A percentile compares a stretch with the other conserved stretches of the same genome.
Evolutionary conservation across 2,888 invertebrate species (phyloP).

Genomic region (Hypomecis atomaria): DNA sequence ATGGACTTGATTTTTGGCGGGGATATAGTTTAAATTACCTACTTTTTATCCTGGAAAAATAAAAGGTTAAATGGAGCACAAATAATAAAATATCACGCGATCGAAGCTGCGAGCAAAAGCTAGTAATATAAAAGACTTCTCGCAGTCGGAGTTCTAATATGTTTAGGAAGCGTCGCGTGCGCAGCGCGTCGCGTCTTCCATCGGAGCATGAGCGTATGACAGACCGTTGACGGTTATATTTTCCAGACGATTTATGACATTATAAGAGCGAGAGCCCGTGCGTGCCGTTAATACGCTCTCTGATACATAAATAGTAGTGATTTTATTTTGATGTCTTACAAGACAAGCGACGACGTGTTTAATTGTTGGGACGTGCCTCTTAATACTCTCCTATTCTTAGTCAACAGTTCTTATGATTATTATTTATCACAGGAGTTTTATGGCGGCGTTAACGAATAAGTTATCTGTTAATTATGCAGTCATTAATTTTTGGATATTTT

Average conservation of each 20-base stretch:
- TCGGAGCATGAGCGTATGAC: conserved; percentile 71
- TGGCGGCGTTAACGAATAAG: conserved; percentile 45
- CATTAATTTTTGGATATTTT: conserved; percentile 5
- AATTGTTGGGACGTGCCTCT: conserved; percentile 74
- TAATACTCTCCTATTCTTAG: conserved; percentile 74
- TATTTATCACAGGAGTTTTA: conserved; percentile 55
- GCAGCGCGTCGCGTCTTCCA: conserved; percentile 55
- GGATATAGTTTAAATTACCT: too few species aligned
- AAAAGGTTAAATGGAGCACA: too few species aligned
- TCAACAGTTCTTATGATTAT: conserved; percentile 64
- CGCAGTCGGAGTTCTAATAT: conserved; percentile 3
- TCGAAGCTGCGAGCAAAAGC: too few species aligned
- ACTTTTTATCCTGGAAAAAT: too few species aligned
- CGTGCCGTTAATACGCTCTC: conserved; percentile 78
- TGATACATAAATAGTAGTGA: conserved; percentile 82
- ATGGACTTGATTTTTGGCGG: too few species aligned
- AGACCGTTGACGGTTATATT: conserved; percentile 81
- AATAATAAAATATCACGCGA: too few species aligned
- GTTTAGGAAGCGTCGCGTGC: conserved; percentile 44
- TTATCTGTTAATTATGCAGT: conserved; percentile 44
- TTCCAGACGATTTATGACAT: conserved; percentile 84
- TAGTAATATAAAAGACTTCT: too few species aligned
- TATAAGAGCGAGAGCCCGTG: conserved; percentile 73
- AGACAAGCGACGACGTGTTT: conserved; percentile 80
- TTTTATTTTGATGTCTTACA: conserved; percentile 84